Evolutionary conservation across 1,140 invertebrate genomes (phyloP).

Genomic region (Calliopsis andreniformis): DNA sequence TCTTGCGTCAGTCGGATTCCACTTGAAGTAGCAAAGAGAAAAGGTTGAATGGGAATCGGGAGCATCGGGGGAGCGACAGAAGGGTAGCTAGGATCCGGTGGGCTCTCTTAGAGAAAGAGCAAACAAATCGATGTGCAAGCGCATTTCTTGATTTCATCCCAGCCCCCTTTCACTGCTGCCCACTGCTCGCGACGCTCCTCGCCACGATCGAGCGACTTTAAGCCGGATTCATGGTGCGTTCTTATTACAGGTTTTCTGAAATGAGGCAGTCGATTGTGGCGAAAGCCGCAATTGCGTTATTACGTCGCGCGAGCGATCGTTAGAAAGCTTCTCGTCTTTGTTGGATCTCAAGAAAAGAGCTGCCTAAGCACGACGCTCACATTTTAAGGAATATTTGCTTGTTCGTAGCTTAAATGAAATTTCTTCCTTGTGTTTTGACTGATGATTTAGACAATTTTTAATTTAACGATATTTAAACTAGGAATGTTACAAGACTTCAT

Average conservation of each 20-base stretch:
- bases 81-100: slow-evolving; percentile 45
- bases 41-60: slow-evolving; percentile 66
- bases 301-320: not conserved
- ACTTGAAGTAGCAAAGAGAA: slow-evolving; percentile 64
- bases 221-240: slow-evolving; percentile 37
- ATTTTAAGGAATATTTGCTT: too few relatives aligned
- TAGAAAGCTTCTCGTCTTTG: not conserved
- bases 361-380: too few relatives aligned
- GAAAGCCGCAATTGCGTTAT: not conserved
- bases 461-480: too few relatives aligned
- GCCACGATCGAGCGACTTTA: slow-evolving; percentile 27
- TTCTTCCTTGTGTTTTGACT: too few relatives aligned
- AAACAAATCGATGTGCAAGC: slow-evolving; percentile 77
- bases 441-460: too few relatives aligned
- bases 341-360: not conserved
- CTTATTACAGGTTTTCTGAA: slow-evolving; percentile 9
- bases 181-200: slow-evolving; percentile 31
- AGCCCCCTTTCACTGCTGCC: slow-evolving; percentile 49
- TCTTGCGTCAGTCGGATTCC: slow-evolving; percentile 71
- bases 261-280: not conserved
- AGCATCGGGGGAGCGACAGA: slow-evolving; percentile 52
- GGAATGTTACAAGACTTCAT: too few relatives aligned
- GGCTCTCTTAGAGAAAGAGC: slow-evolving; percentile 59
- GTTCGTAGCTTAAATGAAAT: too few relatives aligned
- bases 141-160: slow-evolving; percentile 74